These are phyloP conservation scores for Sphaerophoria rueppellii DNA, from an alignment of 2,888 invertebrate genomes.

Conservation along the genomic window DNA sequence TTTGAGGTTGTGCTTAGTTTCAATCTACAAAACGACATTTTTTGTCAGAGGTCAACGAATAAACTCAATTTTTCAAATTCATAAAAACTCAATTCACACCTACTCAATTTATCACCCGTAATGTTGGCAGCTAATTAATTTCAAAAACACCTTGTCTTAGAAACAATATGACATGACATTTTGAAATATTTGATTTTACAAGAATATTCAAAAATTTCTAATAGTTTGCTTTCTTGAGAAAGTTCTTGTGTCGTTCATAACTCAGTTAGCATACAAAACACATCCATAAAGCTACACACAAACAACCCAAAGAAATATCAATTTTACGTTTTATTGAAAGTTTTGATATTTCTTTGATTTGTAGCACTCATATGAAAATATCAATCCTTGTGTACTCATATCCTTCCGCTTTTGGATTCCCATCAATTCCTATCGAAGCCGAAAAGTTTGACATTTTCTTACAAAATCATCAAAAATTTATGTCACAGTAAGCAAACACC, in stretches of 20 bases:
- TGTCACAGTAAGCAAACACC: constrained; percentile 18
- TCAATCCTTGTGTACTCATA: constrained; percentile 20
- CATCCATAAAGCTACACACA: neutral
- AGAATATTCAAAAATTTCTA: constrained; percentile 4
- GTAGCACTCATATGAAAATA: constrained; percentile 3
- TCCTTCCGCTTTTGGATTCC: neutral
- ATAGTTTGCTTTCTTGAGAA: constrained; percentile 1
- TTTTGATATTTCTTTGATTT: constrained; percentile 20
- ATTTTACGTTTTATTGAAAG: constrained; percentile 40
- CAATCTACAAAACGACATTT: too few species aligned
- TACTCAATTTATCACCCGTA: too few species aligned
- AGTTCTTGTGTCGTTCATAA: neutral
- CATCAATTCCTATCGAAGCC: constrained; percentile 44
- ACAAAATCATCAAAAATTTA: constrained; percentile 50
- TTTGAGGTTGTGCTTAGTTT: too few species aligned
- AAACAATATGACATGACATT: too few species aligned
- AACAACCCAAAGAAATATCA: neutral
- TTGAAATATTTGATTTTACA: too few species aligned
- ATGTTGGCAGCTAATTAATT: too few species aligned
- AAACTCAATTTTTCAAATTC: too few species aligned
- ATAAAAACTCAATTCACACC: too few species aligned
- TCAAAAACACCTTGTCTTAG: too few species aligned
- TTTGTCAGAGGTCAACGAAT: too few species aligned
- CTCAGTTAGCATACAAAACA: neutral
- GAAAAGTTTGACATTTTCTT: constrained; percentile 59